Percentiles rank a stretch among this genome's conserved stretches.
phyloP scores from a whole-genome alignment of 2,888 invertebrate genomes.

The Sesia apiformis region DNA sequence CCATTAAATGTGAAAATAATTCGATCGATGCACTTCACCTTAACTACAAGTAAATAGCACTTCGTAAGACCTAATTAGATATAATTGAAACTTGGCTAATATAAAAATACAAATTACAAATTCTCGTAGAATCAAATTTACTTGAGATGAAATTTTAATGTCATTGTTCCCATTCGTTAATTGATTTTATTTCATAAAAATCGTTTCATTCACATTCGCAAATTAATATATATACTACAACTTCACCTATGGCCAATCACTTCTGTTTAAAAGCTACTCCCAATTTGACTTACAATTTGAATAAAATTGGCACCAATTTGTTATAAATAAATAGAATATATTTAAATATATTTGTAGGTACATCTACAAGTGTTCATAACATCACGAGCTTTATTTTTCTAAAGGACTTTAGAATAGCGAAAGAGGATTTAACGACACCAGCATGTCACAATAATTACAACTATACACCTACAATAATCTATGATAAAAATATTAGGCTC shows the following conservation, averaged over 20 bases:
- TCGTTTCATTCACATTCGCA: slow-evolving; percentile 5
- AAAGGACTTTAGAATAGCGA: not conserved
- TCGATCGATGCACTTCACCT: no score
- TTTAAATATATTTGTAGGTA: not conserved
- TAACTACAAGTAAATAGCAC: not conserved
- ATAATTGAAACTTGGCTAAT: not conserved
- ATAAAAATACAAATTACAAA: slow-evolving; percentile 13
- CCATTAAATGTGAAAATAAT: no score
- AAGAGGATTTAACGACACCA: no score
- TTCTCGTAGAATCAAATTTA: slow-evolving; percentile 8
- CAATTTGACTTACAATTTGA: slow-evolving; percentile 8
- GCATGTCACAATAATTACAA: no score
- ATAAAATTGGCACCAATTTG: slow-evolving; percentile 51
- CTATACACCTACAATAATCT: no score
- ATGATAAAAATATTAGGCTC: slow-evolving; percentile 21
- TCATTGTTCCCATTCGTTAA: slow-evolving; percentile 59
- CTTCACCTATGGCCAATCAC: slow-evolving; percentile 21
- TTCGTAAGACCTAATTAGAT: not conserved
- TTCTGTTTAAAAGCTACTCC: slow-evolving; percentile 14
- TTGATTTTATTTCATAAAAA: slow-evolving; percentile 25
- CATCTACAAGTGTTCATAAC: not conserved
- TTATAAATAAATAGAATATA: not conserved
- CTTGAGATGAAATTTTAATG: slow-evolving; percentile 25
- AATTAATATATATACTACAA: slow-evolving; percentile 10
- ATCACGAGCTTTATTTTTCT: not conserved